Base-by-base conservation (phyloP, 2,888 invertebrate species). In the Molorchus minor region DNA sequence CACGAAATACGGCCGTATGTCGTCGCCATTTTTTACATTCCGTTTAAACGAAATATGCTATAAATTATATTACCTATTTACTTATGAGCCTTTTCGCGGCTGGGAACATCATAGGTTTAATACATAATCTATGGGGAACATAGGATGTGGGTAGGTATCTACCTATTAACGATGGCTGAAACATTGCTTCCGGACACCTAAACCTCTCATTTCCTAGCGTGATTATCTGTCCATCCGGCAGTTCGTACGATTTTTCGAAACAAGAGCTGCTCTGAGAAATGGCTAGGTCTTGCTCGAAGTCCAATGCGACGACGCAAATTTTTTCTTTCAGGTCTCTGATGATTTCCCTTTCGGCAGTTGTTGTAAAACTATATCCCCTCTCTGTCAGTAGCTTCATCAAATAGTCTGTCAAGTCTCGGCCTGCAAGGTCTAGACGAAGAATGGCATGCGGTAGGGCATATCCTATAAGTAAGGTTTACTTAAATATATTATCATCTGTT, bases 271-370 rank as follows among this genome's bases (percentile, higher is more conserved):
- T 84, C 30, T 88, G 86, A 10, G 89, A 88, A 46, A 88, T 86
- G 33, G 72, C 72, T 13, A 80, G 62, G 47, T 80, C 79, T 38
- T 76, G 75, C 46, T 80, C 79, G 60, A 77, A 90, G 81, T 90
- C 89, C 59, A 89, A 79, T 8, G 90, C 88, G 17, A 89, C 87
- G 78, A 89, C 90, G 79, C 90, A 90, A 46, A 90, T 83, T 79
- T 90, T 90, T 77, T 90, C 89, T 78, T 90, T 90, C 3, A 80
- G 65, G 56, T 80, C 80, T 19, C 80, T 73, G 41, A 80, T 80
- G 44, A 80, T 80, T 70, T 80, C 80, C 10, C 80, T 67, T 70
- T 80, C 80, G 7, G 80, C 80, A 2, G 77, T 78, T 10, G 80
- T 80, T 1, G 79, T 80, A 60, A 80, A 80, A 54, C 79, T 79